phyloP scores from a whole-genome alignment of 2,888 invertebrate genomes.

The Microchrysa polita region DNA sequence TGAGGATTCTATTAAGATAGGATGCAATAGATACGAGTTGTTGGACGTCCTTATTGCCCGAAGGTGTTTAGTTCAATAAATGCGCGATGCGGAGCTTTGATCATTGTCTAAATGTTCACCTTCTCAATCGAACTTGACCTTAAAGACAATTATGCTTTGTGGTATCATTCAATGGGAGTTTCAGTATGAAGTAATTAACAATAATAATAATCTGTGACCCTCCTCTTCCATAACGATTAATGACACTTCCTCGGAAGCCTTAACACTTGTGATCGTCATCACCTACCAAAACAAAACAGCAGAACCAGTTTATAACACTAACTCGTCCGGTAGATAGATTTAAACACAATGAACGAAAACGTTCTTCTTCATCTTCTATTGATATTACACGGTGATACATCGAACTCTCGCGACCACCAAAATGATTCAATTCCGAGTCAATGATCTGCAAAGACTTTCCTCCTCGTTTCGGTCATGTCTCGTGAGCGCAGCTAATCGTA shows the following conservation, averaged over 20 bases:
- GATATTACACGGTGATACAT: neutral
- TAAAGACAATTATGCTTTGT: too few relatives aligned
- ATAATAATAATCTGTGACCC: too few relatives aligned
- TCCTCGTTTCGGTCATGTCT: neutral
- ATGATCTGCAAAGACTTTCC: slow-evolving; percentile 37
- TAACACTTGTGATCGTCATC: too few relatives aligned
- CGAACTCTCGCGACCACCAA: slow-evolving; percentile 2
- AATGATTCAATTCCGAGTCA: slow-evolving; percentile 32
- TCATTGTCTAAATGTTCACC: too few relatives aligned
- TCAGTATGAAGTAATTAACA: too few relatives aligned
- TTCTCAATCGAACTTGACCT: too few relatives aligned
- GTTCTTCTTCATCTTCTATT: neutral
- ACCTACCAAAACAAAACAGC: too few relatives aligned
- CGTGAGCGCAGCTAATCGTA: neutral
- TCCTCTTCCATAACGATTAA: too few relatives aligned
- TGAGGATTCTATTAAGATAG: slow-evolving; percentile 2
- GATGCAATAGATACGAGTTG: neutral
- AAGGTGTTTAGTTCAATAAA: too few relatives aligned
- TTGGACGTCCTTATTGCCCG: neutral
- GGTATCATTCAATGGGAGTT: too few relatives aligned
- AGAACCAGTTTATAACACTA: neutral
- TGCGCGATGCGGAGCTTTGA: too few relatives aligned
- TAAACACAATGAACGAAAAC: neutral
- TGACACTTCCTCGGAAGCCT: too few relatives aligned
- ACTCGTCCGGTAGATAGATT: slow-evolving; percentile 14